These are phyloP conservation scores for Eubasilissa regina DNA, from an alignment of 1,140 invertebrate genomes.

Conservation along the genomic window DNA sequence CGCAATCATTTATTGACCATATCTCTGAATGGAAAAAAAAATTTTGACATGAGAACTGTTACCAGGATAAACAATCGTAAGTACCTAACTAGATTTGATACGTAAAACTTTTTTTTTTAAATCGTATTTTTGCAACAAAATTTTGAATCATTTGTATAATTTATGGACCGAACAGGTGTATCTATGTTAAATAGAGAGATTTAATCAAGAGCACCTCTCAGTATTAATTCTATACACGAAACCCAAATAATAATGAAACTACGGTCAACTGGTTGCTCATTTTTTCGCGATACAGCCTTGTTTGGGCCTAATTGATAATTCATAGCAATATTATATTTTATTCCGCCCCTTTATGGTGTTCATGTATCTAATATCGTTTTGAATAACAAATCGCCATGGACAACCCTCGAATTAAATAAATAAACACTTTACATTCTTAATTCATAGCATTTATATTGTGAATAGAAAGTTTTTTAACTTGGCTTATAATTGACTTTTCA, in stretches of 20 bases:
- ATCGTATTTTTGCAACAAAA: too few species aligned
- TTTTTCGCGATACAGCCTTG: constrained; percentile 8
- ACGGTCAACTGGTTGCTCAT: background rate
- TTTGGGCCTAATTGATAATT: constrained; percentile 6
- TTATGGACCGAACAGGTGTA: constrained; percentile 14
- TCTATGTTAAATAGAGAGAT: background rate
- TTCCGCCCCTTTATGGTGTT: constrained; percentile 7
- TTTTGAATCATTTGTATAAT: too few species aligned
- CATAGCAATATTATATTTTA: constrained; percentile 8
- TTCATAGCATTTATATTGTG: background rate
- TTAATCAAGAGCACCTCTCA: background rate
- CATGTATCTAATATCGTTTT: constrained; percentile 2
- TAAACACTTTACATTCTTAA: constrained; percentile 3
- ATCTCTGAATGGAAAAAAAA: too few species aligned
- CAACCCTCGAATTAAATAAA: constrained; percentile 33
- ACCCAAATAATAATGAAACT: background rate
- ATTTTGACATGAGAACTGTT: too few species aligned
- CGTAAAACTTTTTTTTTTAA: too few species aligned
- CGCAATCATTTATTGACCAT: too few species aligned
- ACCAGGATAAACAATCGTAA: too few species aligned
- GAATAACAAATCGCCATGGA: background rate
- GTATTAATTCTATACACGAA: background rate
- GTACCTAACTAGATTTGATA: too few species aligned
- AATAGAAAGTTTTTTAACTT: background rate
- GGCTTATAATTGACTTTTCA: too few species aligned